Percentiles rank a stretch among this genome's conserved stretches.
phyloP scores from a whole-genome alignment of 2,797 vertebrate genomes.

The Acridotheres tristis region DNA sequence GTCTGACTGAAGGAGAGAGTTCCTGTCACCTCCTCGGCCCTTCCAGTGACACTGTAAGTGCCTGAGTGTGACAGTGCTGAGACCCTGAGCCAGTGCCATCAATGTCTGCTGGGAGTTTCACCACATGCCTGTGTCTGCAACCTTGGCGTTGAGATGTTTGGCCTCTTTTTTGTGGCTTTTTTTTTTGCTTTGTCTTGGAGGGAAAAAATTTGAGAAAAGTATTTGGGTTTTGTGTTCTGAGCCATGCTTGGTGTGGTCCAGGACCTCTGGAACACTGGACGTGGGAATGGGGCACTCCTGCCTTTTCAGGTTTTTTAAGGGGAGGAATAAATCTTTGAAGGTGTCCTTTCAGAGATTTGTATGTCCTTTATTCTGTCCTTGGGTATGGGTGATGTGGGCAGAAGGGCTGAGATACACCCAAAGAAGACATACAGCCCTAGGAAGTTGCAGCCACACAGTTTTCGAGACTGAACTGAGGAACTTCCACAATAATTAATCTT shows the following conservation, averaged over 20 bases:
- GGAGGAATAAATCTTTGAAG: background rate
- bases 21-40: background rate
- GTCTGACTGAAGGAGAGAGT: background rate
- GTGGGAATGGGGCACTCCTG: background rate
- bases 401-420: background rate
- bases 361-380: background rate
- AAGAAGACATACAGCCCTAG: background rate
- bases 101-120: background rate
- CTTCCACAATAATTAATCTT: background rate
- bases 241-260: background rate
- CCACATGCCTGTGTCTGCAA: background rate
- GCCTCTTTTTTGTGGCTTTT: background rate
- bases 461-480: background rate
- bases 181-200: background rate
- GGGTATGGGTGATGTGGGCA: background rate
- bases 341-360: background rate
- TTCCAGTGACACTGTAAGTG: background rate
- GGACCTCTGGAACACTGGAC: background rate
- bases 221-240: background rate
- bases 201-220: background rate
- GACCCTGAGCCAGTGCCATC: background rate
- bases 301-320: background rate
- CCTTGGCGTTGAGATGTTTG: background rate
- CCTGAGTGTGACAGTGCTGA: rapidly evolving
- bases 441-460: background rate